These are phyloP conservation scores for Sarcophaga subvicina DNA, from an alignment of 2,888 invertebrate species.

Conservation along the genomic window DNA sequence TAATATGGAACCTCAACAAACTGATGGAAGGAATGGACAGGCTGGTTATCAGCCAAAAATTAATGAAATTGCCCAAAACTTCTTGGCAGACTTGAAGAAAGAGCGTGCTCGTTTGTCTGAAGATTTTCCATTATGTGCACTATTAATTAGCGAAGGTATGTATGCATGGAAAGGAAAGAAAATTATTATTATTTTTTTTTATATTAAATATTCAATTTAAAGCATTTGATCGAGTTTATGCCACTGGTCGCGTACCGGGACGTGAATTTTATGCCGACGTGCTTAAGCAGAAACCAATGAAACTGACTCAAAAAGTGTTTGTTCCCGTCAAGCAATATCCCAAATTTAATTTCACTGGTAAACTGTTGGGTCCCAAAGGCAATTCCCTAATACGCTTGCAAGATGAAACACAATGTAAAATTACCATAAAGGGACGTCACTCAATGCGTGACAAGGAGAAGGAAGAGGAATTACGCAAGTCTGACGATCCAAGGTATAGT, in stretches of 20 bases:
- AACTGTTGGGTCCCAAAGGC: conserved; percentile 96
- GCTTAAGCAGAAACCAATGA: conserved; percentile 84
- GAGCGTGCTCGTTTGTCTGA: conserved; percentile 75
- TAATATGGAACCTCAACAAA: background rate
- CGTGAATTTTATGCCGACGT: conserved; percentile 89
- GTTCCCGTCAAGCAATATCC: conserved; percentile 82
- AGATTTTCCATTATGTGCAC: conserved; percentile 77
- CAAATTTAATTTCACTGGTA: conserved; percentile 96
- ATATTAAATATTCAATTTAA: conserved; percentile 70
- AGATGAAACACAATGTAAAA: conserved; percentile 97
- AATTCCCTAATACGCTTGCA: conserved; percentile 95
- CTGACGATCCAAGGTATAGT: conserved; percentile 92
- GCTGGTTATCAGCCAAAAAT: conserved; percentile 76
- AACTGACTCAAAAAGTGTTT: conserved; percentile 79
- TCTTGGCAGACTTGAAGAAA: conserved; percentile 76
- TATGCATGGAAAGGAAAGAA: background rate
- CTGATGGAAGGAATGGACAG: conserved; percentile 38
- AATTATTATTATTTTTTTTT: background rate
- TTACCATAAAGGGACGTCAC: conserved; percentile 95
- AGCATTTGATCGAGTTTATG: conserved; percentile 89
- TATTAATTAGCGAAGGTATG: conserved; percentile 78
- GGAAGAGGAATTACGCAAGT: conserved; percentile 90
- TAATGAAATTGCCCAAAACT: conserved; percentile 79
- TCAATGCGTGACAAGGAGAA: conserved; percentile 94
- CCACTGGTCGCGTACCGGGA: conserved; percentile 86